Evolutionary conservation across 2,113 vertebrate genomes (phyloP), one percentile per base, ranked within the genome.

Genomic region (Myotis brandtii): DNA sequence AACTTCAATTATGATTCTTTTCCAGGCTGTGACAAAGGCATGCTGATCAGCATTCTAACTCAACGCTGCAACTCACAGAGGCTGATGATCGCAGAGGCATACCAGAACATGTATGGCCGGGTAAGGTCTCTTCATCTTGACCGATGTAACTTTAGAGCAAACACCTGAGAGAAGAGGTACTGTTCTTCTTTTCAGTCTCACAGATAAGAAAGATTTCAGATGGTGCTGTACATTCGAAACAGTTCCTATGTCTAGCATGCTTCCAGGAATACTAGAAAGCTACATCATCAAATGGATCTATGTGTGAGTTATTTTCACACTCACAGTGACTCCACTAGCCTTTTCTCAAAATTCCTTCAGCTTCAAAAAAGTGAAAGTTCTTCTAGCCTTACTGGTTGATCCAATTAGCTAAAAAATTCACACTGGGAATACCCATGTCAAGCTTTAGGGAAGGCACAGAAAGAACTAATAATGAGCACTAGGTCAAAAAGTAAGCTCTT

Each of bases 11-110:
- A 94, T 16, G 79, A 43, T 89, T 11, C 93, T 96, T 90, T 97
- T 89, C 17, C 97, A 99, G 98, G 97, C 17, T 99, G 98, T 89
- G 97, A 99, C 90, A 99, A 99, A 95, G 98, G 99, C 37, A 62
- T 98, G 91, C 69, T 99, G 97, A 98, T 99, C 73, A 96, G 98
- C 87, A 94, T 99, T 89, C 98, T 99, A 62, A 98, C 98, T 0
- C 98, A 98, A 59, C 98, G 98, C 1, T 98, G 98, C 95, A 99
- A 98, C 54, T 97, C 98, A 3, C 98, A 99, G 93, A 93, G 98
- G 86, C 96, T 97, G 37, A 96, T 98, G 98, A 98, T 98, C 40
- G 98, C 98, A 0, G 98, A 98, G 85, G 98, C 98, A 0, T 99
- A 98, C 95, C 97, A 97, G 93, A 97, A 97, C 84, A 97, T 98